Base-by-base conservation (phyloP, 2,888 invertebrate species). In the Nomada ferruginata region DNA sequence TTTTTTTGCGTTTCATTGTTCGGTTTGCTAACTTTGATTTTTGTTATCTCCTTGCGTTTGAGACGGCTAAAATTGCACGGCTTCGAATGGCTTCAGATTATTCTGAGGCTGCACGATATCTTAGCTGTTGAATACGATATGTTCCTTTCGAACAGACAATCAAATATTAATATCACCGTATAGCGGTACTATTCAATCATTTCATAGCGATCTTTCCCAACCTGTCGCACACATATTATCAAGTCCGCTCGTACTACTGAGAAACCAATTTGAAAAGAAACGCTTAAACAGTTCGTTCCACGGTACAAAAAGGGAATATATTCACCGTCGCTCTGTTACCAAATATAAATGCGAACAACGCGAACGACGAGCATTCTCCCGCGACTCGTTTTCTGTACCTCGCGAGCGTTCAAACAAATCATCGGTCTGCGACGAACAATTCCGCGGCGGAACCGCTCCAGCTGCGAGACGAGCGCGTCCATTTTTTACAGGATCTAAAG, bases 361-460 rank as follows among this genome's bases (percentile, higher is more conserved):
- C 55, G 20, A 2, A n/a, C 13, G 13, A 26, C 36, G 15, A 20
- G 20, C 20, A 29, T 53, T 66, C 36, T 36, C 53, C 13, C 80
- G 47, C 66, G 75, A 68, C 59, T 26, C 76, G 65, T 61, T 65
- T 63, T 57, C 53, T 76, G 68, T 53, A 23, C 23, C 79, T 52
- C 55, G 53, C 81, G 63, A 73, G 76, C 85, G 79, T 85, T 86
- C 76, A 83, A 86, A 87, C 87, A 86, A 87, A 88, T 88, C 87
- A 87, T 88, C 81, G 85, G 81, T 74, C 76, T 55, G 76, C 77
- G 76, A 70, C 85, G 83, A 86, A 79, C 83, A 76, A 76, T 78
- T 63, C 70, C 59, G 64, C 61, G 61, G 50, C 53, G 74, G 57
- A 68, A 73, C 83, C 80, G 80, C 55, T 74, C 75, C 80, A 79